phyloP scores from a whole-genome alignment of 1,140 invertebrate genomes.

The Schmidtea mediterranea region DNA sequence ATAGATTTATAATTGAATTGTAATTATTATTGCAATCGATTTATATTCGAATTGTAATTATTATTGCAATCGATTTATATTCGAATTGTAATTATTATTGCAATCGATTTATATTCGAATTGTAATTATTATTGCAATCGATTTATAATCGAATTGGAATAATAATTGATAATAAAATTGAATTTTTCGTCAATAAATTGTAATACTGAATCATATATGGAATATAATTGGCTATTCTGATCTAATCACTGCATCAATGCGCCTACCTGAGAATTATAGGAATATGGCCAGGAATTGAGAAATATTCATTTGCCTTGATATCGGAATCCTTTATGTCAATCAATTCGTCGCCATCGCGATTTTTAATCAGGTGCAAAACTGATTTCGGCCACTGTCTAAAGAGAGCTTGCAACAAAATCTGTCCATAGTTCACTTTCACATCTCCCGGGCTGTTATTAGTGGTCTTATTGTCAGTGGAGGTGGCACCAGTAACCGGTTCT shows the following conservation, averaged over 20 bases:
- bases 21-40: slow-evolving; percentile 4
- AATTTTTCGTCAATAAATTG: slow-evolving; percentile 4
- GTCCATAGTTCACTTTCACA: slow-evolving; percentile 65
- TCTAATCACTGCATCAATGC: background rate
- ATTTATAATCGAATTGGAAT: background rate
- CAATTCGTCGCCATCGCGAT: background rate
- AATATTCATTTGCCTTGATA: background rate
- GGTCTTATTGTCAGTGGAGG: background rate
- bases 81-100: background rate
- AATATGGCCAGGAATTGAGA: slow-evolving; percentile 56
- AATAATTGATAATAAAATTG: slow-evolving; percentile 6
- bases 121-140: background rate
- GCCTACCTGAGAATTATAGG: slow-evolving; percentile 71
- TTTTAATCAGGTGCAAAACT: background rate
- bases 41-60: slow-evolving; percentile 1
- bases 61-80: background rate
- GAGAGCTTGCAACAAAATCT: slow-evolving; percentile 63
- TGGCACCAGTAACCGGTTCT: slow-evolving; percentile 21
- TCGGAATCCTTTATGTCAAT: background rate
- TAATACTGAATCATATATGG: slow-evolving; percentile 3
- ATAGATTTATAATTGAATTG: no score
- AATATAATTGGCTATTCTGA: slow-evolving; percentile 12
- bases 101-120: background rate
- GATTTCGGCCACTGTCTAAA: slow-evolving; percentile 65
- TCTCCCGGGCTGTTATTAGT: slow-evolving; percentile 4